Evolutionary conservation across 2,113 vertebrate genomes (phyloP), one percentile per base, ranked within the genome.

Genomic region (Rhea pennata): DNA sequence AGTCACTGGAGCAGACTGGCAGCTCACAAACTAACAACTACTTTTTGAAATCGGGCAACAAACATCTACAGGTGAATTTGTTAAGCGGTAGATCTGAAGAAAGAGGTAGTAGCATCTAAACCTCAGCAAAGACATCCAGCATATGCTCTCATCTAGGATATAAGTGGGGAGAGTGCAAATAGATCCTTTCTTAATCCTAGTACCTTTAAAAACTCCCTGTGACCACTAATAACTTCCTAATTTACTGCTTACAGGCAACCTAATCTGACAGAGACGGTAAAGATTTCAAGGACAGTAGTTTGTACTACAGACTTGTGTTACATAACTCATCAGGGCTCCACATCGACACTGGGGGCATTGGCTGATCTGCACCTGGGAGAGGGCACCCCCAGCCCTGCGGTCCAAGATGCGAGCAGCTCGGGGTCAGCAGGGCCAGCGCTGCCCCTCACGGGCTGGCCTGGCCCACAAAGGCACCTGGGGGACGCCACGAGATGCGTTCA

Each of bases 311-410:
- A 46, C 29, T 36, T 5, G 61, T 66, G 36, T 69, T 29, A 20
- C 61, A 24, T 3, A 16, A 48, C 69, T 26, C 24, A 27, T n/a
- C 0, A 0, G 29, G 4, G 0, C 66, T 23, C 29, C 0, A 0
- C 19, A 23, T 39, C 36, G 73, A 36, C 59, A 48, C 2, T 3
- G 8, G 7, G 64, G 73, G n/a, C n/a, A 39, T 22, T 9, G 70
- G 14, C 56, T 3, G 8, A 4, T 31, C 80, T 4, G 54, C 54
- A 50, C 29, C 31, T 33, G 2, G 16, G 33, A 33, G 46, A 15
- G 0, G 9, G 40, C 8, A 20, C 24, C 40, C 0, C 40, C 33
- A 64, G 36, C 40, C 56, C 31, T 10, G 56, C 10, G 56, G 16
- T 27, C 27, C 54, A 9, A 54, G 54, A 56, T 27, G 15, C 9